phyloP scores from a whole-genome alignment of 2,888 invertebrate genomes.

The Hirtodrosophila trivittata region DNA sequence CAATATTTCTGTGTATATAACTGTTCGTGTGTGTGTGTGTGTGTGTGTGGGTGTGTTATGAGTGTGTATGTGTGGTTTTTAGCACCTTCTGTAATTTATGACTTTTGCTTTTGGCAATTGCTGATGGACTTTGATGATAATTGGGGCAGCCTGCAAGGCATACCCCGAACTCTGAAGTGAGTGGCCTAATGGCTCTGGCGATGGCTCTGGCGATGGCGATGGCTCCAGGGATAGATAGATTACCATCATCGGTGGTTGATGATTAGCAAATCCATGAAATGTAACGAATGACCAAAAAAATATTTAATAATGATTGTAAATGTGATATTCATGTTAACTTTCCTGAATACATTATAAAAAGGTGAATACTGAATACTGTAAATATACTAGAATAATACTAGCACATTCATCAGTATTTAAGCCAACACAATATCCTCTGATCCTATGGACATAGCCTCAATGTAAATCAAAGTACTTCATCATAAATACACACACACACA shows the following conservation, averaged over 20 bases:
- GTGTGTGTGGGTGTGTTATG: constrained; percentile 5
- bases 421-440: background rate
- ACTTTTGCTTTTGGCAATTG: constrained; percentile 38
- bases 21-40: background rate
- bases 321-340: too few relatives aligned
- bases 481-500: constrained; percentile 34
- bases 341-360: too few relatives aligned
- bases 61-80: constrained; percentile 51
- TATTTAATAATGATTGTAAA: too few relatives aligned
- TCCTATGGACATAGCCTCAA: constrained; percentile 18
- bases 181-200: constrained; percentile 20
- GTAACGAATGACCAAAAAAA: too few relatives aligned
- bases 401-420: background rate
- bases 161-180: constrained; percentile 12
- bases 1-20: constrained; percentile 34
- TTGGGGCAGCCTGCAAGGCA: constrained; percentile 20
- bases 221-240: background rate
- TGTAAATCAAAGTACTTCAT: constrained; percentile 45
- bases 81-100: constrained; percentile 77
- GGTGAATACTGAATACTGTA: too few relatives aligned
- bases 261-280: constrained; percentile 14
- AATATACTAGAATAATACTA: too few relatives aligned
- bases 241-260: background rate
- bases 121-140: constrained; percentile 53
- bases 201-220: constrained; percentile 4